Evolutionary conservation across 2,888 invertebrate genomes (phyloP).

Genomic region (Drosophila multiciliata): DNA sequence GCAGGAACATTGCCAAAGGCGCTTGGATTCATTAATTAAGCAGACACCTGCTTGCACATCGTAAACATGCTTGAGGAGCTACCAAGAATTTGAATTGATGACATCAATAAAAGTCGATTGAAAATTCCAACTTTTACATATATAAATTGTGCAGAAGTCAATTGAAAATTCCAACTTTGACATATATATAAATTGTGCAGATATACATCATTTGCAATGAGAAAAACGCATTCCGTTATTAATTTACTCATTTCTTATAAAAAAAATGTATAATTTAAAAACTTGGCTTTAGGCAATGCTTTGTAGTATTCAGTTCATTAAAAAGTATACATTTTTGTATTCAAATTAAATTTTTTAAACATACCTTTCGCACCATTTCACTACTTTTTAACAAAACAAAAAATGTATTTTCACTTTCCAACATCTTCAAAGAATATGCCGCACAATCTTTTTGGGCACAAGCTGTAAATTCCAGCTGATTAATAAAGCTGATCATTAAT

Average conservation of each 20-base stretch:
- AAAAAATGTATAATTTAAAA: background rate
- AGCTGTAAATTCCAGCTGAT: background rate
- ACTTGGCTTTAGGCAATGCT: background rate
- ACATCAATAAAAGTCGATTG: background rate
- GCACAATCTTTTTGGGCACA: background rate
- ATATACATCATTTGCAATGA: background rate
- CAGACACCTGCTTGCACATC: conserved; percentile 62
- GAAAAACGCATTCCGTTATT: background rate
- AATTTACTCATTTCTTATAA: background rate
- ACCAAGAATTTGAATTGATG: conserved; percentile 10
- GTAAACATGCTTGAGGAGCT: background rate
- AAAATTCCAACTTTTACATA: background rate
- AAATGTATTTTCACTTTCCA: background rate
- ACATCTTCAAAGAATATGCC: background rate
- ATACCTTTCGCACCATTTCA: background rate
- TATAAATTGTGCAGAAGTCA: background rate
- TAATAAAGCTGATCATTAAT: background rate
- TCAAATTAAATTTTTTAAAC: background rate
- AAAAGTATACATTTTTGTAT: background rate
- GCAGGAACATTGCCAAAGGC: conserved; percentile 43
- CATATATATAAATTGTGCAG: background rate
- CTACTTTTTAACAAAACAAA: background rate
- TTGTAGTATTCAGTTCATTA: background rate
- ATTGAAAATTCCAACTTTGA: background rate
- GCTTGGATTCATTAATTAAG: conserved; percentile 44